A percentile compares a stretch with the other conserved stretches of the same genome.
Conservation (phyloP, 1,140 invertebrate species). For the Euborellia annulipes region DNA sequence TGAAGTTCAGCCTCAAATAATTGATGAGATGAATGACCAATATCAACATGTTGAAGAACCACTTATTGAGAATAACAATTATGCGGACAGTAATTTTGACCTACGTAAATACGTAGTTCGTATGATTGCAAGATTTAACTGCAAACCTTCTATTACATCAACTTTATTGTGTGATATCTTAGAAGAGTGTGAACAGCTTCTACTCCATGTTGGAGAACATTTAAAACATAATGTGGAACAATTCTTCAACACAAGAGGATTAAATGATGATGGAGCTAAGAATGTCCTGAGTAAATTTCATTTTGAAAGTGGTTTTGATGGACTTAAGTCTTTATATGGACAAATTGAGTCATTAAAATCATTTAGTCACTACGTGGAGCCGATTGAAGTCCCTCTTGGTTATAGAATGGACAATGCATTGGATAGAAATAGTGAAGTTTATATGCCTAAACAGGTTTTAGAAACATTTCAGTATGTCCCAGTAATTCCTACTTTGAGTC, state of each 20-base stretch:
- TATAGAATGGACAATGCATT: slow-evolving; percentile 7
- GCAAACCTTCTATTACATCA: slow-evolving; percentile 10
- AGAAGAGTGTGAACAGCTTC: slow-evolving; percentile 10
- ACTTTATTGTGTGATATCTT: slow-evolving; percentile 7
- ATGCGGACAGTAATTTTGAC: slow-evolving; percentile 2
- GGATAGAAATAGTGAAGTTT: background rate
- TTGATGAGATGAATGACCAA: too few relatives aligned
- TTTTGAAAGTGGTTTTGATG: slow-evolving; percentile 10
- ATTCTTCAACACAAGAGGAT: slow-evolving; percentile 4
- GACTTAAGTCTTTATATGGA: slow-evolving; percentile 11
- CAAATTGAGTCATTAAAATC: slow-evolving; percentile 13
- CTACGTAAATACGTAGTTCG: slow-evolving; percentile 5
- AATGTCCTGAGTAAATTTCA: slow-evolving; percentile 7
- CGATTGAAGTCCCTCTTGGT: slow-evolving; percentile 12
- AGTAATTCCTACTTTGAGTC: too few relatives aligned
- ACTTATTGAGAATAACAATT: background rate
- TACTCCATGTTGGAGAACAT: background rate
- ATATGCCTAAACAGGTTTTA: slow-evolving; percentile 9
- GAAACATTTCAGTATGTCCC: slow-evolving; percentile 13
- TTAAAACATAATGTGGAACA: slow-evolving; percentile 9
- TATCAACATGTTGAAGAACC: too few relatives aligned
- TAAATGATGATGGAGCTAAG: slow-evolving; percentile 4
- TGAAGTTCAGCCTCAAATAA: too few relatives aligned
- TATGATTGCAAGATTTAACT: slow-evolving; percentile 12
- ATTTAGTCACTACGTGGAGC: slow-evolving; percentile 10